Conservation (phyloP, 2,113 vertebrate genomes). For the Crotalus horridus region DNA sequence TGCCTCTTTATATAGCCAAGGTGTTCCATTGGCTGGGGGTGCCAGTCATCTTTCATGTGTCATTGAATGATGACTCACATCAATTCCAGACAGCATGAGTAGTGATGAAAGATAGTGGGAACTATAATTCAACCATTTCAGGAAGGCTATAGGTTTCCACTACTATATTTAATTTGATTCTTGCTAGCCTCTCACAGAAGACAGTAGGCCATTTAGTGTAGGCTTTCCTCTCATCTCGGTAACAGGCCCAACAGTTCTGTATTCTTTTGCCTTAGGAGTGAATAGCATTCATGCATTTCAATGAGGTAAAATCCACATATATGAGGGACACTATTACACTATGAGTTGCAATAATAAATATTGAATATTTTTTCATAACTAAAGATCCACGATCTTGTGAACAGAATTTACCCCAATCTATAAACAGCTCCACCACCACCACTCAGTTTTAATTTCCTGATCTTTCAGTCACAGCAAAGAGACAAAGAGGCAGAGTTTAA, state of each 20-base stretch:
- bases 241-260: not conserved
- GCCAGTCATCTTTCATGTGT: not conserved
- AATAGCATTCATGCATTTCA: not conserved
- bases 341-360: not conserved
- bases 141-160: not conserved
- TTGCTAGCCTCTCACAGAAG: no score
- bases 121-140: not conserved
- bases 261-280: not conserved
- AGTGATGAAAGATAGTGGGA: not conserved
- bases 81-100: not conserved
- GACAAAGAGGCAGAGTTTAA: not conserved
- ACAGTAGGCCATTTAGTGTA: not conserved
- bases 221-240: not conserved
- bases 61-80: not conserved
- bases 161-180: not conserved
- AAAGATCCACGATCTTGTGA: not conserved
- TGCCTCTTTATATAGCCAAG: not conserved
- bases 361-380: not conserved
- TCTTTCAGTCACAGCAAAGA: not conserved
- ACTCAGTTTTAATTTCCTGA: not conserved
- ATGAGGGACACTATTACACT: not conserved
- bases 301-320: not conserved
- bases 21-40: not conserved
- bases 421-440: not conserved
- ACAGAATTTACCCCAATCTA: not conserved